Percentiles rank a stretch among this genome's conserved stretches.
Evolutionary conservation across 2,797 vertebrate species (phyloP).

Genomic region (Lacerta viridis): DNA sequence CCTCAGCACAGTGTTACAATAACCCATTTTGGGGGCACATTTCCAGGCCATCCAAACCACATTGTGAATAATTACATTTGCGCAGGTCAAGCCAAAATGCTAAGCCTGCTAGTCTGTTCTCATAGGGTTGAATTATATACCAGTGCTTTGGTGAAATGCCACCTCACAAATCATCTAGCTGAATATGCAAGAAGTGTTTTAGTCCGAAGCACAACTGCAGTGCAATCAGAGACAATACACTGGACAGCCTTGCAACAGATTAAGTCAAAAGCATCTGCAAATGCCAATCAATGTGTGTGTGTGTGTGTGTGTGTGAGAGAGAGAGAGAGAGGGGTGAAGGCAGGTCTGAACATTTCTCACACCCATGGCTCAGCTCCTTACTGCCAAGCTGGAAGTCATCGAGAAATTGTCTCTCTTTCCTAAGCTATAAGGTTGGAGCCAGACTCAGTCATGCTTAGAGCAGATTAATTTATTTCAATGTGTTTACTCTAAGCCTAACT

Average conservation of each 20-base stretch:
- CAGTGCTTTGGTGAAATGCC: conserved; percentile 25
- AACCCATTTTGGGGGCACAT: conserved; percentile 43
- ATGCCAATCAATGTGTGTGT: too few relatives aligned
- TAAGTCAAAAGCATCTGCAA: too few relatives aligned
- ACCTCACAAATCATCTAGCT: conserved; percentile 41
- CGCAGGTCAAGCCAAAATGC: not conserved
- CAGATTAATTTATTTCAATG: too few relatives aligned
- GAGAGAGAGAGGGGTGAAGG: too few relatives aligned
- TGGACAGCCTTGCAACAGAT: conserved; percentile 17
- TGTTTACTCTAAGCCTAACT: too few relatives aligned
- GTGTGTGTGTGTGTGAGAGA: too few relatives aligned
- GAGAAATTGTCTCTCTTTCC: too few relatives aligned
- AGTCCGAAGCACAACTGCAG: conserved; percentile 13
- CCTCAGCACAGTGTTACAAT: accelerated
- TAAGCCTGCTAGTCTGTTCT: conserved; percentile 32
- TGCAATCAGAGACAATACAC: not conserved
- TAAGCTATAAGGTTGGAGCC: too few relatives aligned
- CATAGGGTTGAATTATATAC: conserved; percentile 29
- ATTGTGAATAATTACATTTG: conserved; percentile 31
- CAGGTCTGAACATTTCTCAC: not conserved
- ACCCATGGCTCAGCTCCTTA: not conserved
- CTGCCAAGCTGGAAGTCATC: not conserved
- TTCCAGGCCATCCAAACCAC: conserved; percentile 9
- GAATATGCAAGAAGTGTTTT: conserved; percentile 31
- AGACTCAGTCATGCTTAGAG: too few relatives aligned